These are phyloP conservation scores for Drosophila insularis DNA, from an alignment of 1,140 invertebrate genomes.

Conservation along the genomic window DNA sequence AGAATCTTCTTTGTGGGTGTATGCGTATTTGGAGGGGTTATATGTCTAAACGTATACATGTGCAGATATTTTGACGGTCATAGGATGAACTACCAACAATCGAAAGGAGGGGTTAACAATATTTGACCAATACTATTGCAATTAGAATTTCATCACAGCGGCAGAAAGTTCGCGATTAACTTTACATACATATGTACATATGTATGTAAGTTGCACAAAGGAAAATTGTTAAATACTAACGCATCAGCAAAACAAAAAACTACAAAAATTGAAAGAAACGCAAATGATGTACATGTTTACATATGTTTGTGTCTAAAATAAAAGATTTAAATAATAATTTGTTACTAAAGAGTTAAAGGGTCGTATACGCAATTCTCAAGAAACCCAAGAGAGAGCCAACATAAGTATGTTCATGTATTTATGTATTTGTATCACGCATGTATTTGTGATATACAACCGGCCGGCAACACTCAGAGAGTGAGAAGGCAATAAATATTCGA, in stretches of 20 bases:
- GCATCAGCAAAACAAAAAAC: background rate
- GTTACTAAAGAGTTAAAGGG: background rate
- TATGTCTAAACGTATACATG: constrained; percentile 40
- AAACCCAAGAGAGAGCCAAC: background rate
- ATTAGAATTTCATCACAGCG: constrained; percentile 61
- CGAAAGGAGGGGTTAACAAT: constrained; percentile 38
- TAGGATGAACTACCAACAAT: constrained; percentile 40
- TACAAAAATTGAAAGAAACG: background rate
- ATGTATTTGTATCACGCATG: constrained; percentile 5
- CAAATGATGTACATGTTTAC: background rate
- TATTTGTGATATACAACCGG: constrained; percentile 31
- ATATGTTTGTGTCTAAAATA: no score
- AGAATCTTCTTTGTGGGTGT: background rate
- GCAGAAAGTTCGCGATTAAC: constrained; percentile 35
- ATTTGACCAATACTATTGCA: constrained; percentile 57
- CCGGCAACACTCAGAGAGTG: constrained; percentile 1
- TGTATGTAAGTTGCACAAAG: no score
- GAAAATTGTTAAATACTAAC: no score
- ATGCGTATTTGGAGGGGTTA: constrained; percentile 34
- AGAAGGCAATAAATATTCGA: background rate
- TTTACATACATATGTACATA: no score
- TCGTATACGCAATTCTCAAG: constrained; percentile 41
- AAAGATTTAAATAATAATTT: no score
- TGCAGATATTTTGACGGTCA: constrained; percentile 26
- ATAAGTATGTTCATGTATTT: constrained; percentile 6